Evolutionary conservation across 2,888 invertebrate genomes (phyloP), one percentile per base, ranked within the genome.

Genomic region (Sialis lutaria): DNA sequence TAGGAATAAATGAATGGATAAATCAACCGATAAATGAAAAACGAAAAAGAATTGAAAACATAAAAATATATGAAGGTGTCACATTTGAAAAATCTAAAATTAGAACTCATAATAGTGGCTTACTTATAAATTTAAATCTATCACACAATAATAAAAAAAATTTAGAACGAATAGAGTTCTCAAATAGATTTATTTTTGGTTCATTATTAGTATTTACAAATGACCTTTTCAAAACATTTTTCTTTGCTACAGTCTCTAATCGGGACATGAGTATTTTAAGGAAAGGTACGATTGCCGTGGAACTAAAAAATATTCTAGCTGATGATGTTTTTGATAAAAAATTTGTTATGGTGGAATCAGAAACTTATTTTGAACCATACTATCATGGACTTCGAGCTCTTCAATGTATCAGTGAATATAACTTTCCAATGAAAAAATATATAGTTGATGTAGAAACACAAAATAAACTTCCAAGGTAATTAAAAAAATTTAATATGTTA

Each of bases 321-420:
- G 40, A 52, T 33, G 49, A 48, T 33, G 39, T 41, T 47, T 46
- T 46, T 30, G 59, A 63, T 1, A 60, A 65, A 50, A 52, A 63
- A 0, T 74, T 73, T 50, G 56, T 75, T 1, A 82, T 88, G 82
- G 72, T 83, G 2, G 86, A 88, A 60, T 79, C 83, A 45, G 77
- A 76, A 45, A 77, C 82, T 0, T 90, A 81, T 61, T 87, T 88
- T 58, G 88, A 88, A 57, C 84, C 88, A 0, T 89, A 88, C 58
- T 71, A 78, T 51, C 77, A 82, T 56, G 82, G 86, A 0, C 65
- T 86, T 46, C 72, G 69, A 53, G 82, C 79, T n/a, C 59, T 90
- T 31, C 74, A 82, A 56, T 62, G 63, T 1, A 70, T 79, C 45
- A 62, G 64, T 40, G 56, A 67, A 22, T 64, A 70, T 6, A 67